Base-by-base conservation (phyloP, 2,888 invertebrate species). In the Eledona agricola region DNA sequence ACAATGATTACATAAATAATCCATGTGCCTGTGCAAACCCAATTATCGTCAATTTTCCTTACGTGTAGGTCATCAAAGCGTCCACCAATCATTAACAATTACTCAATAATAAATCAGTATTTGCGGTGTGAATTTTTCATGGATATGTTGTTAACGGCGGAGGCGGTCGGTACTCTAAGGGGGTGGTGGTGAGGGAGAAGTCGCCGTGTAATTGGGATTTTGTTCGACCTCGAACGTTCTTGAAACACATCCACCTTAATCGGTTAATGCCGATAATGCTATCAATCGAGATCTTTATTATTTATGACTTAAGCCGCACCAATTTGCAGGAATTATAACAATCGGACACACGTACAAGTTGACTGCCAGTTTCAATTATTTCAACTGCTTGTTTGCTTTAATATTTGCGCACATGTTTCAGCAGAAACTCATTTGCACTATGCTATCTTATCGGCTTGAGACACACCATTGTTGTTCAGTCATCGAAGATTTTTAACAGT, bases 81-180 rank as follows among this genome's bases (percentile, higher is more conserved):
- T 66, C 68, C 65, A 67, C 68, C 66, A 71, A 71, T 71, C 70
- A 71, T 62, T 63, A 72, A 72, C 69, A 72, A 72, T 72, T 70
- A 67, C 66, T 73, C 66, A 72, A 72, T 72, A 73, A 72, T 72
- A 70, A 72, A 73, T 72, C 67, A 70, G 69, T 72, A 72, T 72
- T 72, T 72, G 70, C 69, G 58, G 54, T 64, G 57, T 72, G 70
- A 71, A 72, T 73, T 69, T 69, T 73, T 73, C 51, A 58, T 65
- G 58, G 62, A 15, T 19, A 28, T 19, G 29, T 31, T 7, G 37
- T 23, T 15, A 37, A 29, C 19, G 22, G 22, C 20, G 42, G 13
- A 29, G 42, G 42, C 42, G 42, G 22, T 42, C 29, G 22, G 31
- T 20, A 31, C 20, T 28, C 9, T 17, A 28, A 40, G n/a, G n/a